Evolutionary conservation across 1,140 invertebrate species (phyloP), one percentile per base, ranked within the genome.

Genomic region (Lineus longissimus): DNA sequence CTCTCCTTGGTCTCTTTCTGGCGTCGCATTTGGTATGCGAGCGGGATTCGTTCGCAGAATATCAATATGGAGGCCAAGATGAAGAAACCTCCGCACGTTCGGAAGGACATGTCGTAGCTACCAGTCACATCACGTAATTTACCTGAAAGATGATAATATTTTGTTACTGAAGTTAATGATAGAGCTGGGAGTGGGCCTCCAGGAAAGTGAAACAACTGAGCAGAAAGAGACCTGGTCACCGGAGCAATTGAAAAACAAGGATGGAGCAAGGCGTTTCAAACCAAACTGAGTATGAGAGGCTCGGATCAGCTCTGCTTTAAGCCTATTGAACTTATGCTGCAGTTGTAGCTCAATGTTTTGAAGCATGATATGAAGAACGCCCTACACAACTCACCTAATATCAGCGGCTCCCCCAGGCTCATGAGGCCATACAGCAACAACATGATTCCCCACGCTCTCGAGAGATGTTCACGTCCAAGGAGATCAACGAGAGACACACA

Each of bases 401-500:
- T 51, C 6, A 51, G n/a, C n/a, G 47, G 47, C 25, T 51, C 47
- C 9, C 47, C 47, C 9, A 51, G 9, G n/a, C 25, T 51, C 25
- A 27, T 51, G 6, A 51, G n/a, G 6, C 47, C 47, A n/a, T 51
- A 51, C 6, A 51, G 47, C 4, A 51, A n/a, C 6, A 51, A n/a
- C 25, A 51, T 23, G 9, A 51, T 23, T 23, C 47, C 47, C 47
- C 47, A 51, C 19, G 47, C 47, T n/a, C 25, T 4, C 9, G 19
- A 51, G 25, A 51, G n/a, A 7, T 54, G 56, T 7, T 30, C 59
- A n/a, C 15, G 59, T 31, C 59, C 59, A 13, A 61, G 33, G 6
- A 61, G 45, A 27, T 61, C 59, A 11, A 54, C 27, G 4, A 61
- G 22, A 40, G 40, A 25, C 4, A 61, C 59, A 22, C 30, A 33